Percentiles rank a stretch among this genome's conserved stretches.
Conservation (phyloP, 2,888 invertebrate species). For the Periphyllus acericola region DNA sequence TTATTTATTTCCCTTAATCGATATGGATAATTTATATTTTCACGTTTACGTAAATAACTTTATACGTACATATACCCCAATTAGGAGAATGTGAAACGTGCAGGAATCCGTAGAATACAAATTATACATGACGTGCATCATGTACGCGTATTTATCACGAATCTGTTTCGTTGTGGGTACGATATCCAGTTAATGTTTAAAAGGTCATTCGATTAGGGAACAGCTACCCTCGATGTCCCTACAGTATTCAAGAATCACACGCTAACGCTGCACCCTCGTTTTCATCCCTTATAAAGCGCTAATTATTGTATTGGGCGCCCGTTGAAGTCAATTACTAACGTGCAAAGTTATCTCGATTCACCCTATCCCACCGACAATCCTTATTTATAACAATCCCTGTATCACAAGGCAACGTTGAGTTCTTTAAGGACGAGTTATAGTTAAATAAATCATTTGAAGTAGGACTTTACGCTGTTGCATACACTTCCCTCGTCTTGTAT, state of each 20-base stretch:
- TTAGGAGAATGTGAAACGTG: no score
- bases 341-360: background rate
- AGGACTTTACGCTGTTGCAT: no score
- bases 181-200: background rate
- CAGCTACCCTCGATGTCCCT: background rate
- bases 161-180: background rate
- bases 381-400: no score
- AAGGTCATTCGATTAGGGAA: background rate
- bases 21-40: no score
- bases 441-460: no score
- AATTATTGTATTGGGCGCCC: background rate
- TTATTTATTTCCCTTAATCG: no score
- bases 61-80: no score
- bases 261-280: background rate
- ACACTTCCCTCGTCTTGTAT: no score
- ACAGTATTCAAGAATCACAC: background rate
- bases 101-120: no score
- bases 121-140: background rate
- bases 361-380: background rate
- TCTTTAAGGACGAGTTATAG: no score
- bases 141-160: background rate
- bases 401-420: no score
- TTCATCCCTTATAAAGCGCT: constrained; percentile 7
- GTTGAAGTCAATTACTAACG: background rate
- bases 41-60: no score